These are phyloP conservation scores for Anser cygnoides DNA, from an alignment of 2,113 vertebrate species.

Conservation along the genomic window DNA sequence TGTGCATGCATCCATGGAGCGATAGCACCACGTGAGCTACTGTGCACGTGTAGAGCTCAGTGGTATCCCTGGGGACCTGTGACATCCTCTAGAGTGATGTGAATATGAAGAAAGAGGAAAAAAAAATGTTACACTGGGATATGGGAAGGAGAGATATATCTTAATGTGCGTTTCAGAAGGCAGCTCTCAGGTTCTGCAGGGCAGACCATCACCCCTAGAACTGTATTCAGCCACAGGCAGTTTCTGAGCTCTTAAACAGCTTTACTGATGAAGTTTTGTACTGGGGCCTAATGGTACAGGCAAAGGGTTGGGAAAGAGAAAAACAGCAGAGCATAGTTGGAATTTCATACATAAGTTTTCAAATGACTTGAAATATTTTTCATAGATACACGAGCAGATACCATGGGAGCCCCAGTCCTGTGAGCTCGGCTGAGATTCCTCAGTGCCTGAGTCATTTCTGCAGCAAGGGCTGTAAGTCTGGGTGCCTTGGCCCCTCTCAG, in stretches of 20 bases:
- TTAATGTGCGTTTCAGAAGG: not conserved
- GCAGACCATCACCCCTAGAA: too few relatives aligned
- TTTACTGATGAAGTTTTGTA: not conserved
- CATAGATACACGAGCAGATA: not conserved
- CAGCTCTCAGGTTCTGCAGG: not conserved
- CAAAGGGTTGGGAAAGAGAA: not conserved
- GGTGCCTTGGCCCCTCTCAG: accelerated
- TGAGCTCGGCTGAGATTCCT: not conserved
- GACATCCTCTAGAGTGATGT: not conserved
- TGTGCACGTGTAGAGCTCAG: not conserved
- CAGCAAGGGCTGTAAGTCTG: not conserved
- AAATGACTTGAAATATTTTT: not conserved
- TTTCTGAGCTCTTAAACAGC: not conserved
- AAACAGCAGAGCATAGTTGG: not conserved
- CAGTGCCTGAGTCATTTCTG: not conserved
- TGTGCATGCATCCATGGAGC: not conserved
- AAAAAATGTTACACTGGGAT: not conserved
- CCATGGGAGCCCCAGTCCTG: not conserved
- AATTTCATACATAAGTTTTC: not conserved
- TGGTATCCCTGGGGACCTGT: not conserved
- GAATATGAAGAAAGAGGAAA: accelerated
- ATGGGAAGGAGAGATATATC: not conserved
- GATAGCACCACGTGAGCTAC: not conserved
- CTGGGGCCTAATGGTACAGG: not conserved
- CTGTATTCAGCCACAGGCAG: not conserved